Percentiles rank a stretch among this genome's conserved stretches.
These are phyloP conservation scores for Cynoglossus semilaevis DNA, from an alignment of 2,113 vertebrate species.

Conservation along the genomic window DNA sequence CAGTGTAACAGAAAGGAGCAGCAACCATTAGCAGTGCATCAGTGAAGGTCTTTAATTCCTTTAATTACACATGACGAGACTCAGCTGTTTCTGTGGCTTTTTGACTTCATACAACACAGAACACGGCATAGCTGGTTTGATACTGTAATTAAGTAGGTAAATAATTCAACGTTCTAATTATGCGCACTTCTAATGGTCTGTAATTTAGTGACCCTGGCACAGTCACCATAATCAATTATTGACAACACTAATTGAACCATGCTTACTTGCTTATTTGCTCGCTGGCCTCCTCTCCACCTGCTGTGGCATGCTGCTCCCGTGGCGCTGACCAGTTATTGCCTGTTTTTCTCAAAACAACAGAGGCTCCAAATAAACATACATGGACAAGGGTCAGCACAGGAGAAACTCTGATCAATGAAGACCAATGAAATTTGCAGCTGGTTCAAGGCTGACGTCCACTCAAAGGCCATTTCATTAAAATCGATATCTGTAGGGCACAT, in stretches of 20 bases:
- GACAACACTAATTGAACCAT: conserved; percentile 32
- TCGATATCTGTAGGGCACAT: conserved; percentile 29
- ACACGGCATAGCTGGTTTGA: no score
- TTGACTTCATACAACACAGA: no score
- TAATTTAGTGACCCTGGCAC: neutral
- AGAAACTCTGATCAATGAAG: conserved; percentile 43
- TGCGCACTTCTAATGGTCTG: neutral
- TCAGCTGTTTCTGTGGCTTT: no score
- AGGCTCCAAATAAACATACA: conserved; percentile 54
- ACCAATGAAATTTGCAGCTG: conserved; percentile 37
- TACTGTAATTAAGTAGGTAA: neutral
- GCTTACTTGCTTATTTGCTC: conserved; percentile 29
- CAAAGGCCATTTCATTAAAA: conserved; percentile 43
- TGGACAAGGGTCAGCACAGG: conserved; percentile 36
- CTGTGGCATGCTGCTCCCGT: conserved; percentile 35
- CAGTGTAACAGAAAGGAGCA: no score
- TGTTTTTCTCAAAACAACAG: conserved; percentile 52
- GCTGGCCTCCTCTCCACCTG: conserved; percentile 16
- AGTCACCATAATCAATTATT: conserved; percentile 10
- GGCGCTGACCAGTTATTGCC: conserved; percentile 37
- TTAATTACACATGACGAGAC: no score
- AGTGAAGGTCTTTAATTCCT: no score
- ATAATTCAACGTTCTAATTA: neutral
- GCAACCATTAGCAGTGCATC: no score
- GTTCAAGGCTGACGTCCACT: conserved; percentile 43